Evolutionary conservation across 2,888 invertebrate genomes (phyloP).

Genomic region (Kryphioiulus occultus): DNA sequence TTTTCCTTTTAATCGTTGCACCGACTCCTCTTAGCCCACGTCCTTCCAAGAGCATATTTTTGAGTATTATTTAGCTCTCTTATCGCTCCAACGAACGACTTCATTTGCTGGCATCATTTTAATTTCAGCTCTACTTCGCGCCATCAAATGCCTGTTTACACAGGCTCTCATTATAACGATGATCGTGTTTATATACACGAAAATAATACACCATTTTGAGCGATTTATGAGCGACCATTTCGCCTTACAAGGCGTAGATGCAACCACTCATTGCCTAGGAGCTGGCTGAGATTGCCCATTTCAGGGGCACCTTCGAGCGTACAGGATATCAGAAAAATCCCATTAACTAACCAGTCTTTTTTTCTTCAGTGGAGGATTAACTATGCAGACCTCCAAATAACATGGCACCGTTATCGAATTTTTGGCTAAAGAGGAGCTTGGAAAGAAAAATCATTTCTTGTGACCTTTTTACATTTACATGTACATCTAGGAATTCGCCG

Average conservation of each 20-base stretch:
- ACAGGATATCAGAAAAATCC: background rate
- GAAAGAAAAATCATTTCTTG: no score
- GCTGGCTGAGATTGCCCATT: background rate
- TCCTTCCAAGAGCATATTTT: background rate
- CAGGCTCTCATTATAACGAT: background rate
- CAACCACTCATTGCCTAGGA: background rate
- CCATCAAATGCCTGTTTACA: background rate
- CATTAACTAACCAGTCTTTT: background rate
- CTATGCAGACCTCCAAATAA: no score
- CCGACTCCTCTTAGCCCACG: constrained; percentile 7
- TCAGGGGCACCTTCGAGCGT: background rate
- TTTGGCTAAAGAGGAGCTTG: no score
- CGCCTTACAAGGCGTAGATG: background rate
- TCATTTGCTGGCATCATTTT: background rate
- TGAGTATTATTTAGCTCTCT: background rate
- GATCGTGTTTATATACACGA: background rate
- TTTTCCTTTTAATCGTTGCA: background rate
- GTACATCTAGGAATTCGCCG: constrained; percentile 80
- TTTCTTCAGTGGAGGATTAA: no score
- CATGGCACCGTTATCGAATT: no score
- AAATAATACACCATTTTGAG: background rate
- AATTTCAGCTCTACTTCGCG: background rate
- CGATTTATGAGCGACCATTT: background rate
- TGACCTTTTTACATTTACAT: background rate
- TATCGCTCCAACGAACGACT: background rate